Conservation (phyloP, 2,113 vertebrate species). For the Alosa alosa region DNA sequence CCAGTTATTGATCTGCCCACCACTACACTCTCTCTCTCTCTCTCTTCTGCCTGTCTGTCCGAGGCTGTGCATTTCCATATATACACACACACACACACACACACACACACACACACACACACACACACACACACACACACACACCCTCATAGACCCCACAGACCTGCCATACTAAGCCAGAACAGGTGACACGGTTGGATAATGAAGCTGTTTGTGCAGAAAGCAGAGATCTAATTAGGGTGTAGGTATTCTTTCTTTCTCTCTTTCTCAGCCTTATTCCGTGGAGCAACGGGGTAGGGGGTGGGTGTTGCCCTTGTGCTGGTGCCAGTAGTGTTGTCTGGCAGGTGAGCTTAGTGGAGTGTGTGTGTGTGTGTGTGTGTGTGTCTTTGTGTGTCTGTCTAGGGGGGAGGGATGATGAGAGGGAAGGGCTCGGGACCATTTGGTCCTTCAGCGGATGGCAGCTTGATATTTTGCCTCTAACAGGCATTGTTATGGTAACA, state of each 20-base stretch:
- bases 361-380: background rate
- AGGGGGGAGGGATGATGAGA: slow-evolving; percentile 10
- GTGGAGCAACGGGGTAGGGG: background rate
- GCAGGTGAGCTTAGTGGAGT: background rate
- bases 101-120: background rate
- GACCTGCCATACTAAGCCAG: background rate
- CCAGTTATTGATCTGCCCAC: background rate
- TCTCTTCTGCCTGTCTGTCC: background rate
- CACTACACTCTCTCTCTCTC: background rate
- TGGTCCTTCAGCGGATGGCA: slow-evolving; percentile 11
- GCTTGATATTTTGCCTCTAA: background rate
- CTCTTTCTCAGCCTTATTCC: background rate
- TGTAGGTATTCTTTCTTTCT: background rate
- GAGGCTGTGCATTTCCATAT: background rate
- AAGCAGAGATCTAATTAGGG: background rate
- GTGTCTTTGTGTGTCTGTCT: slow-evolving; percentile 5
- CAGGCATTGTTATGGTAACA: slow-evolving; percentile 23
- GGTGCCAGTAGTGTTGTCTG: background rate
- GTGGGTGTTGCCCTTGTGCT: background rate
- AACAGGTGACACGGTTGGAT: background rate
- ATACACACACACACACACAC: background rate
- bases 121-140: background rate
- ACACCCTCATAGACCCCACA: background rate
- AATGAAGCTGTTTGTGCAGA: slow-evolving; percentile 27
- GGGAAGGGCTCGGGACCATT: slow-evolving; percentile 1